Evolutionary conservation across 2,888 invertebrate species (phyloP).

Genomic region (Patella depressa): DNA sequence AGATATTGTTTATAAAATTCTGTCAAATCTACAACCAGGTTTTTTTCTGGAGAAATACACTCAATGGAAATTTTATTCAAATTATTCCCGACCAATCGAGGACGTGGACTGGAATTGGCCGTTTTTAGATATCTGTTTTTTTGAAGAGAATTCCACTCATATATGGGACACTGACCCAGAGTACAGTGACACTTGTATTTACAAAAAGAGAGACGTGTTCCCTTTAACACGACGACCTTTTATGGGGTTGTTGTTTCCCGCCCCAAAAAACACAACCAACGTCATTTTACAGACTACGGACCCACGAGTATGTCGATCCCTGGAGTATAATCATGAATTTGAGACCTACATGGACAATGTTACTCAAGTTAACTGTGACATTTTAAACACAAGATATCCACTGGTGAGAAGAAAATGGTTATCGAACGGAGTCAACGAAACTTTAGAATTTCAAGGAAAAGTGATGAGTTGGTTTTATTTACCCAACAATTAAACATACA

Average conservation of each 20-base stretch:
- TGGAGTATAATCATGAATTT: slow-evolving; percentile 31
- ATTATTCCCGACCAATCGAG: slow-evolving; percentile 9
- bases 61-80: slow-evolving; percentile 38
- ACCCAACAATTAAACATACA: no score
- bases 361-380: slow-evolving; percentile 29
- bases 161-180: slow-evolving; percentile 38
- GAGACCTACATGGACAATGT: slow-evolving; percentile 12
- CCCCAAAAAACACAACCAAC: slow-evolving; percentile 33
- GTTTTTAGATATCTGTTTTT: slow-evolving; percentile 43
- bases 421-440: slow-evolving; percentile 35
- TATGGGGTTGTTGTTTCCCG: slow-evolving; percentile 28
- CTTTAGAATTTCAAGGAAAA: slow-evolving; percentile 26
- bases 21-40: slow-evolving; percentile 23
- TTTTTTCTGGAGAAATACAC: slow-evolving; percentile 24
- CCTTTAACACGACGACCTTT: slow-evolving; percentile 39
- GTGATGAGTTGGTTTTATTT: slow-evolving; percentile 19
- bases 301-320: slow-evolving; percentile 25
- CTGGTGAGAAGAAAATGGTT: slow-evolving; percentile 32
- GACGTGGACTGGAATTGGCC: slow-evolving; percentile 39
- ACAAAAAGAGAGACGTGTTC: slow-evolving; percentile 31
- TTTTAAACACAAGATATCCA: slow-evolving; percentile 31
- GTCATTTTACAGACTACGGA: slow-evolving; percentile 26
- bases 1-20: not conserved
- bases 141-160: slow-evolving; percentile 37
- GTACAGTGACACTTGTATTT: slow-evolving; percentile 21